Conservation (phyloP, 2,797 vertebrate genomes). For the Channa striata region DNA sequence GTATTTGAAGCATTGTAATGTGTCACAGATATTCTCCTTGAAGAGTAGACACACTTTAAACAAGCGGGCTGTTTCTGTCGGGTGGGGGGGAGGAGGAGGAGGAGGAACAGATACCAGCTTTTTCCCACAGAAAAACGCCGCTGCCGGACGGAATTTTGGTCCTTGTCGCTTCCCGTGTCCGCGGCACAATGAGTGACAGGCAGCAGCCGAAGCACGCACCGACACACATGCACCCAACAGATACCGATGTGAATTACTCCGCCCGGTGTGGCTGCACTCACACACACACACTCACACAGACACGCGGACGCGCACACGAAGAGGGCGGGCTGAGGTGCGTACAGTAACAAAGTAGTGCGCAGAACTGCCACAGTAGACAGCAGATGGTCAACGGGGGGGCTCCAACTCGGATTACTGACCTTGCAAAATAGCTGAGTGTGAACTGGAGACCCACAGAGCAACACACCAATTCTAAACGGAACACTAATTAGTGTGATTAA, state of each 20-base stretch:
- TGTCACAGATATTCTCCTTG: slow-evolving; percentile 82
- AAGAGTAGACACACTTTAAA: slow-evolving; percentile 71
- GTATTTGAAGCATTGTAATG: slow-evolving; percentile 90
- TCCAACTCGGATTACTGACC: slow-evolving; percentile 79
- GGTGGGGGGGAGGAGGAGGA: background rate
- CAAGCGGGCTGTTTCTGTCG: slow-evolving; percentile 38
- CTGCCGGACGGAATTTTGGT: slow-evolving; percentile 67
- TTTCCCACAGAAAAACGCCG: slow-evolving; percentile 61
- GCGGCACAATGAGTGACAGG: slow-evolving; percentile 93
- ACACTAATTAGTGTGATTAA: slow-evolving; percentile 25
- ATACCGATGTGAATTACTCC: slow-evolving; percentile 87
- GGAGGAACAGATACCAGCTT: slow-evolving; percentile 35
- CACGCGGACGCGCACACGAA: background rate
- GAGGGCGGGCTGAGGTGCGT: slow-evolving; percentile 68
- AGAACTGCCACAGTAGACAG: slow-evolving; percentile 60
- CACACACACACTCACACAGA: background rate
- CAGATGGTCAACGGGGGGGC: slow-evolving; percentile 77
- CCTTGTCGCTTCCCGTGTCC: slow-evolving; percentile 86
- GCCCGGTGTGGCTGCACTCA: slow-evolving; percentile 79
- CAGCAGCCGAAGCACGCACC: slow-evolving; percentile 87
- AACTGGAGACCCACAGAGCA: slow-evolving; percentile 33
- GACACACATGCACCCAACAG: slow-evolving; percentile 50
- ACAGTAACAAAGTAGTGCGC: slow-evolving; percentile 82
- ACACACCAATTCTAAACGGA: slow-evolving; percentile 13
- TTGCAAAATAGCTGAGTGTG: slow-evolving; percentile 68